phyloP scores from a whole-genome alignment of 2,888 invertebrate species.

The Schrankia costaestrigalis region DNA sequence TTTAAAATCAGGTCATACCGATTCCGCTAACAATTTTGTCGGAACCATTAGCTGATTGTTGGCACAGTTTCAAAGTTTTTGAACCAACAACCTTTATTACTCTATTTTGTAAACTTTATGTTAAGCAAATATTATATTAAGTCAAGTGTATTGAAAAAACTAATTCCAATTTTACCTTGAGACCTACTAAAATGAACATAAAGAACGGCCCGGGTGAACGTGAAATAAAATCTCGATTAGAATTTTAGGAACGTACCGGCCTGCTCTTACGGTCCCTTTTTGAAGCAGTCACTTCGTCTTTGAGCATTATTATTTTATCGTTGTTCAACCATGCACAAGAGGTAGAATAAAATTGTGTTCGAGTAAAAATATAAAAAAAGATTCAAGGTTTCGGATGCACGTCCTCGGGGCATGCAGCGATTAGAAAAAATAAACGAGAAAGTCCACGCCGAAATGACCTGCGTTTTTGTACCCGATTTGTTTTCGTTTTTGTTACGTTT shows the following conservation, averaged over 20 bases:
- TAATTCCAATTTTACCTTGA: conserved; percentile 61
- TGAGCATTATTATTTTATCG: conserved; percentile 75
- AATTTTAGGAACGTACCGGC: conserved; percentile 65
- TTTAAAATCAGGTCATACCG: conserved; percentile 20
- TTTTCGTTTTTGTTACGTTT: conserved; percentile 79
- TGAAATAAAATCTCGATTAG: conserved; percentile 71
- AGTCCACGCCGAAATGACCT: conserved; percentile 77
- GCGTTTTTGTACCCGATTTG: conserved; percentile 78
- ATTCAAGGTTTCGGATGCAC: conserved; percentile 76
- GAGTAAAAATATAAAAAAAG: conserved; percentile 53
- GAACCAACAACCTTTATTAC: conserved; percentile 33
- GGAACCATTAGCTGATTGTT: conserved; percentile 41
- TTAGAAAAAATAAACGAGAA: conserved; percentile 77
- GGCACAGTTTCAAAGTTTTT: conserved; percentile 43
- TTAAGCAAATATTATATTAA: conserved; percentile 31
- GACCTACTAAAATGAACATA: conserved; percentile 58
- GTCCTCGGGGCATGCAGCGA: conserved; percentile 64
- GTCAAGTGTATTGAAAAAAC: conserved; percentile 39
- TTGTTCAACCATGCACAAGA: conserved; percentile 67
- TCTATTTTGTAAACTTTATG: conserved; percentile 38
- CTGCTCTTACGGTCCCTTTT: conserved; percentile 65
- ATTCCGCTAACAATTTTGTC: conserved; percentile 32
- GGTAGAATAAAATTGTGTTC: conserved; percentile 65
- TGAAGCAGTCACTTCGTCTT: conserved; percentile 46
- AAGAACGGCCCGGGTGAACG: conserved; percentile 59